These are phyloP conservation scores for Heliconius melpomene DNA, from an alignment of 1,140 invertebrate species.

Conservation along the genomic window DNA sequence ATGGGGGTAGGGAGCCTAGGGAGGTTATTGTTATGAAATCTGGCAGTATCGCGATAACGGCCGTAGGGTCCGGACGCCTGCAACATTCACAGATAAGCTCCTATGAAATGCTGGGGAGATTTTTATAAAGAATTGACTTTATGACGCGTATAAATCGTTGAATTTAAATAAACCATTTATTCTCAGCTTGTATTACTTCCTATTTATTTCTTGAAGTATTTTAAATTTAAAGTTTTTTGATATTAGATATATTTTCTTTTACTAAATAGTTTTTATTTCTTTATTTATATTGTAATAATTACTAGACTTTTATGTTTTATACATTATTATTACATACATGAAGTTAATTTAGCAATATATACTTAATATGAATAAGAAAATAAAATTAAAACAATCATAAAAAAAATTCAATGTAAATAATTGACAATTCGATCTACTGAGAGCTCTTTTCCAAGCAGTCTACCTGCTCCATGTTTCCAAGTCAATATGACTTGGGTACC, in stretches of 20 bases:
- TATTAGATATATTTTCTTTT: neutral
- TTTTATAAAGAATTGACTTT: conserved; percentile 64
- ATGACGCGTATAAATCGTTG: conserved; percentile 43
- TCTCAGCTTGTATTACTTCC: neutral
- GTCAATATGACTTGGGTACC: too few species aligned
- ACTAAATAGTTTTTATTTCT: neutral
- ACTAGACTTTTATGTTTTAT: too few species aligned
- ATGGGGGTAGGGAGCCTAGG: conserved; percentile 33
- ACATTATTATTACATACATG: too few species aligned
- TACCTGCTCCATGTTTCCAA: too few species aligned
- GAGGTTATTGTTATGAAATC: conserved; percentile 72
- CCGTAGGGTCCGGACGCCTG: conserved; percentile 67
- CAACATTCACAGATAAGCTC: conserved; percentile 66
- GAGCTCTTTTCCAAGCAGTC: too few species aligned
- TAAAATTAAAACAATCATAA: too few species aligned
- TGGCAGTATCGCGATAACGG: conserved; percentile 72
- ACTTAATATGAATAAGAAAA: too few species aligned
- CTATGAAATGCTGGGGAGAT: conserved; percentile 61
- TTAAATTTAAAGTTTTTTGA: neutral
- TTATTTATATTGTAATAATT: too few species aligned
- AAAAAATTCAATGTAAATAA: too few species aligned
- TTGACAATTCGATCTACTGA: too few species aligned
- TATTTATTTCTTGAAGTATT: neutral
- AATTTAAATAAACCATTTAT: conserved; percentile 37
- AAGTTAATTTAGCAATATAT: too few species aligned